Base-by-base conservation (phyloP, 1,140 invertebrate genomes). In the Vanessa tameamea region DNA sequence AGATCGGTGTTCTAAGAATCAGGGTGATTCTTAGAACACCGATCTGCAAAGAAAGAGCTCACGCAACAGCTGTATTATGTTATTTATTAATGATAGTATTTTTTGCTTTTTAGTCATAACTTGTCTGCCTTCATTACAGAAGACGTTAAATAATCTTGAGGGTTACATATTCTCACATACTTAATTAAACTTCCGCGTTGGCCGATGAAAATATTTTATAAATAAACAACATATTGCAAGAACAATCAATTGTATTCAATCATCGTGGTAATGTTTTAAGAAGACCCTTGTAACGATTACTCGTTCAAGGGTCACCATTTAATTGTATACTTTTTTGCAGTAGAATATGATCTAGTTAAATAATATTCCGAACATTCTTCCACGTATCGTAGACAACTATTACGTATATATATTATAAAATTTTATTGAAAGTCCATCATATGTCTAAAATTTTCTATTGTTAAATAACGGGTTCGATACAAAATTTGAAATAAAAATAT, bases 121-220 rank as follows among this genome's bases (percentile, higher is more conserved):
- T 14, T 51, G 16, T 14, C n/a, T 53, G 37, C 26, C 20, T 20
- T 7, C 23, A 65, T 48, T 65, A 65, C 47, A 47, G 37, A 65
- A 65, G 23, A 65, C 26, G 20, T 13, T 23, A 47, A 43, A 23
- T 47, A 61, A 16, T 59, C 3, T 59, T 57, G 14, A 47, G 37
- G 51, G 66, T 48, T 74, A 31, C 47, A 48, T 53, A 68, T 73
- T 73, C 72, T 64, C 72, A 69, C 59, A 16, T 61, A 12, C 8
- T 31, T 31, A 69, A 59, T 50, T 69, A 64, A 50, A 75, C 71
- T 77, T 71, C 73, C 78, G 72, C 37, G 64, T 72, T 79, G 50
- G 68, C 65, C 75, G 48, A 67, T 73, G 67, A 73, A 75, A 79
- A 47, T 55, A 57, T 61, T 63, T 78, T 78, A 75, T 69, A 31